Percentiles rank a stretch among this genome's conserved stretches.
These are phyloP conservation scores for Aptenodytes patagonicus DNA, from an alignment of 2,113 vertebrate species.

Conservation along the genomic window DNA sequence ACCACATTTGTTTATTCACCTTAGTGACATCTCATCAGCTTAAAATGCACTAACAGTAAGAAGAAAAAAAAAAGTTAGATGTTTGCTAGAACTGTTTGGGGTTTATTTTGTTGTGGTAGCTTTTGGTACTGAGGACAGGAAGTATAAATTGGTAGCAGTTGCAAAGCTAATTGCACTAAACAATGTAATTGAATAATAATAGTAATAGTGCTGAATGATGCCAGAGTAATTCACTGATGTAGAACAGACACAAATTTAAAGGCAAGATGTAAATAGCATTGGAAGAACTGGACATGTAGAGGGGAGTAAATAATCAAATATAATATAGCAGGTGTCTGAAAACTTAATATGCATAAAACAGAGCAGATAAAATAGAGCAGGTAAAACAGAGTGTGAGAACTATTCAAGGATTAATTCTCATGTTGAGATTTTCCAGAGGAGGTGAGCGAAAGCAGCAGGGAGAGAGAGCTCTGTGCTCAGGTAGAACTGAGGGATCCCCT, in stretches of 20 bases:
- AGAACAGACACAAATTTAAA: neutral
- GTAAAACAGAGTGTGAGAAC: neutral
- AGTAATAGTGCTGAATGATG: neutral
- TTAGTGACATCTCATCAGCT: neutral
- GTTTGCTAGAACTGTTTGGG: neutral
- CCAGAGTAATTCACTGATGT: neutral
- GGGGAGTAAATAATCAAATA: neutral
- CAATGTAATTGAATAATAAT: neutral
- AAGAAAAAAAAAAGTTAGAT: neutral
- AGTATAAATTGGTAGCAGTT: neutral
- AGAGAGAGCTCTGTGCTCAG: neutral
- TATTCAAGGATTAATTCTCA: neutral
- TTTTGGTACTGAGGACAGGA: neutral
- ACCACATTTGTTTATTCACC: neutral
- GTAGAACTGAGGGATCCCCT: neutral
- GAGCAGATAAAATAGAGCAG: neutral
- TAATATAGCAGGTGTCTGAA: neutral
- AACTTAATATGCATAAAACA: neutral
- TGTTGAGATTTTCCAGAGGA: neutral
- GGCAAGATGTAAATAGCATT: neutral
- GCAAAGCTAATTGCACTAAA: neutral
- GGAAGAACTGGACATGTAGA: neutral
- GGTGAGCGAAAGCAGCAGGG: neutral
- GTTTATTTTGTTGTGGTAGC: neutral
- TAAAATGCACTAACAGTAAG: neutral